phyloP scores from a whole-genome alignment of 1,140 invertebrate genomes.

The Paralvinella palmiformis region DNA sequence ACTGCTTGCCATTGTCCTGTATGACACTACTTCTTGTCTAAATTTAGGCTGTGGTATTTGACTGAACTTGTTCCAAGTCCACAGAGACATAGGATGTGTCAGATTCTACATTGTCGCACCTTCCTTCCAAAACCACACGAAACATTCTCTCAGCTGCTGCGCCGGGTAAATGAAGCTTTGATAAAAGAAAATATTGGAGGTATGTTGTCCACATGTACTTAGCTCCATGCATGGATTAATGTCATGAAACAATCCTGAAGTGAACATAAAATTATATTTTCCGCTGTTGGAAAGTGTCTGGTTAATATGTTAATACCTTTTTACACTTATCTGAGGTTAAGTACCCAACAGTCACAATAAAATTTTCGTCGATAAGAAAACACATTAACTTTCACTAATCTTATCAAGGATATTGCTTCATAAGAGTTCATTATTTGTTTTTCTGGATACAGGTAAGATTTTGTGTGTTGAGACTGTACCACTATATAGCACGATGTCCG shows the following conservation, averaged over 20 bases:
- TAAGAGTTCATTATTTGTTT: no score
- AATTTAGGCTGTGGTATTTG: constrained; percentile 13
- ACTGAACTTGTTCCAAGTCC: background rate
- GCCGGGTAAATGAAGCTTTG: constrained; percentile 8
- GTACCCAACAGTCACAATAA: constrained; percentile 14
- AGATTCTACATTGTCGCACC: constrained; percentile 3
- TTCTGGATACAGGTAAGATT: background rate
- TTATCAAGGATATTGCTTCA: no score
- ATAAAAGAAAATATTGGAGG: constrained; percentile 2
- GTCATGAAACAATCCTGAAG: background rate
- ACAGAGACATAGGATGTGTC: background rate
- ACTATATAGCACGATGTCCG: background rate
- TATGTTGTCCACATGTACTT: background rate
- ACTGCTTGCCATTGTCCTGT: background rate
- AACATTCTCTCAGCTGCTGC: constrained; percentile 12
- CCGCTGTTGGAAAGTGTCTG: background rate
- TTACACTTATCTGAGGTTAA: background rate
- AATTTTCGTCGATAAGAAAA: no score
- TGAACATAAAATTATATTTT: background rate
- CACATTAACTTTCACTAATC: no score
- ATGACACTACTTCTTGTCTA: no score
- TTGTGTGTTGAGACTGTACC: constrained; percentile 2
- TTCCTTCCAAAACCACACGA: constrained; percentile 6
- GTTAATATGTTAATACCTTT: background rate
- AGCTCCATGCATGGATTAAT: background rate